phyloP scores from a whole-genome alignment of 1,140 invertebrate genomes.

The Grapholita molesta region DNA sequence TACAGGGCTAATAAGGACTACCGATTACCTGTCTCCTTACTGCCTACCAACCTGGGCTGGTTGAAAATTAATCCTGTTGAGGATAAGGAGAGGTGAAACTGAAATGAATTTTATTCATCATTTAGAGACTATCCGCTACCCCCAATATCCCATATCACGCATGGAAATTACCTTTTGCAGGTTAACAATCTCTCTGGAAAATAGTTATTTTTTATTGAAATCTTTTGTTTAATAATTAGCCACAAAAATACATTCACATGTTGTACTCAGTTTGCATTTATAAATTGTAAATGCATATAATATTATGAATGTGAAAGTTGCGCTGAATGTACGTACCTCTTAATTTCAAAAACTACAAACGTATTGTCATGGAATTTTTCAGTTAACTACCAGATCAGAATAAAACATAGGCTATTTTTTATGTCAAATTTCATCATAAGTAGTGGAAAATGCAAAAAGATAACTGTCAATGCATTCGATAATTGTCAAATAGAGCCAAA shows the following conservation, averaged over 20 bases:
- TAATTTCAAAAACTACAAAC: too few relatives aligned
- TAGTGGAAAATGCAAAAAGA: too few relatives aligned
- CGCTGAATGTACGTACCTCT: too few relatives aligned
- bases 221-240: neutral
- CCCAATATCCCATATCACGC: constrained; percentile 20
- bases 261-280: neutral
- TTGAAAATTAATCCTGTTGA: constrained; percentile 56
- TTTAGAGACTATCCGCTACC: constrained; percentile 36
- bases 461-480: too few relatives aligned
- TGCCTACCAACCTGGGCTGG: constrained; percentile 64
- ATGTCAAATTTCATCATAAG: too few relatives aligned
- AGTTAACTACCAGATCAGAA: too few relatives aligned
- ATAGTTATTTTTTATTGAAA: neutral
- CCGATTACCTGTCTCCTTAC: constrained; percentile 66
- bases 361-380: too few relatives aligned
- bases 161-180: constrained; percentile 11
- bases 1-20: constrained; percentile 67
- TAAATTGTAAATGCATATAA: neutral
- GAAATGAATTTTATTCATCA: constrained; percentile 31
- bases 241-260: neutral
- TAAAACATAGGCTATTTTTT: too few relatives aligned
- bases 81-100: constrained; percentile 55
- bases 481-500: too few relatives aligned
- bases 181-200: neutral
- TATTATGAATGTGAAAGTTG: too few relatives aligned